Evolutionary conservation across 2,797 vertebrate genomes (phyloP).

Genomic region (Onychomys torridus): DNA sequence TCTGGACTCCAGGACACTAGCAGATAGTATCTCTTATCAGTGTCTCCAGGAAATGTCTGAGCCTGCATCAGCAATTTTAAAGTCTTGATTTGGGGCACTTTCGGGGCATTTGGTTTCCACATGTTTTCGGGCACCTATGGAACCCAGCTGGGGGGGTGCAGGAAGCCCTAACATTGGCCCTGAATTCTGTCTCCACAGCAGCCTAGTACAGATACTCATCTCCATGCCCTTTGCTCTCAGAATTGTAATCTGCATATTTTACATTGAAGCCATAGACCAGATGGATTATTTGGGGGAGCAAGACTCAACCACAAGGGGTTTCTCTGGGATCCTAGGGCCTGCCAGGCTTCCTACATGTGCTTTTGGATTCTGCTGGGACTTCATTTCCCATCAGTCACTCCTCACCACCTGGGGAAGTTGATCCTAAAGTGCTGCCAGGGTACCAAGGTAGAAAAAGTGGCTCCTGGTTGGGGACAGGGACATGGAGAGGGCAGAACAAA

Average conservation of each 20-base stretch:
- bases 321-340: background rate
- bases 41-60: constrained; percentile 33
- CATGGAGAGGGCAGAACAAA: background rate
- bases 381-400: background rate
- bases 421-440: background rate
- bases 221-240: background rate
- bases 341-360: background rate
- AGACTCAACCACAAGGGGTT: background rate
- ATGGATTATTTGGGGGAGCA: background rate
- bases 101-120: background rate
- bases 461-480: background rate
- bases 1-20: background rate
- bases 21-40: constrained; percentile 26
- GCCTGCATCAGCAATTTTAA: background rate
- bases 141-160: background rate
- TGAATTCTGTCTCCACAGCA: background rate
- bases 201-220: background rate
- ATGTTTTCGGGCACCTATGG: constrained; percentile 26
- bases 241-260: constrained; percentile 16
- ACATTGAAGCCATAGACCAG: background rate
- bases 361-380: background rate
- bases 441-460: background rate
- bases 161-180: background rate
- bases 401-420: background rate
- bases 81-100: background rate